These are phyloP conservation scores for Nephrocerus scutellatus DNA, from an alignment of 2,888 invertebrate genomes.

Conservation along the genomic window DNA sequence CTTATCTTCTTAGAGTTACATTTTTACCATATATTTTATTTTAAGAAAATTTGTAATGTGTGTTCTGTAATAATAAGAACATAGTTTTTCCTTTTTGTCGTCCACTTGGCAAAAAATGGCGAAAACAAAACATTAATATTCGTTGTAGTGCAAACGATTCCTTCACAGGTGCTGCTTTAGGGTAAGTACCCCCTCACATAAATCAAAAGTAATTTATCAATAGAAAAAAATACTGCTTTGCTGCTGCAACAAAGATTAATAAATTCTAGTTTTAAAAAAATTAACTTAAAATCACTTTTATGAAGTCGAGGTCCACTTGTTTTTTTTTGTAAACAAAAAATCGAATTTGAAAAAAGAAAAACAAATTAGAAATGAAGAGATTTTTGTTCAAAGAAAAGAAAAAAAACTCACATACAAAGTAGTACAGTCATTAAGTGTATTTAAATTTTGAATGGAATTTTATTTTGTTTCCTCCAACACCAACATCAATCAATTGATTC, in stretches of 20 bases:
- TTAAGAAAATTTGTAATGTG: too few species aligned
- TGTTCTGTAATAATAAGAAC: too few species aligned
- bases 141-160: too few species aligned
- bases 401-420: too few species aligned
- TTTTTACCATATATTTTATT: too few species aligned
- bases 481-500: constrained; percentile 21
- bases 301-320: constrained; percentile 47
- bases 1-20: too few species aligned
- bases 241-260: not conserved
- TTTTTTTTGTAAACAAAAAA: constrained; percentile 17
- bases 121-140: not conserved
- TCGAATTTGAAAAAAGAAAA: constrained; percentile 13
- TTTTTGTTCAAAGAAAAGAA: constrained; percentile 43
- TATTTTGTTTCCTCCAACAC: constrained; percentile 1
- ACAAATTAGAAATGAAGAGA: constrained; percentile 41
- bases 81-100: too few species aligned
- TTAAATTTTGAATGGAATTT: too few species aligned
- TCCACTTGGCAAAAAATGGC: constrained; percentile 1
- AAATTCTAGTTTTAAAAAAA: constrained; percentile 26
- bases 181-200: too few species aligned
- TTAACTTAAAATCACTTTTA: constrained; percentile 32
- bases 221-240: not conserved
- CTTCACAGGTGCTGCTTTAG: too few species aligned
- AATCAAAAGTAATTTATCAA: too few species aligned
- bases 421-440: constrained; percentile 13